These are phyloP conservation scores for Promerops cafer DNA, from an alignment of 2,113 vertebrate species.

Conservation along the genomic window DNA sequence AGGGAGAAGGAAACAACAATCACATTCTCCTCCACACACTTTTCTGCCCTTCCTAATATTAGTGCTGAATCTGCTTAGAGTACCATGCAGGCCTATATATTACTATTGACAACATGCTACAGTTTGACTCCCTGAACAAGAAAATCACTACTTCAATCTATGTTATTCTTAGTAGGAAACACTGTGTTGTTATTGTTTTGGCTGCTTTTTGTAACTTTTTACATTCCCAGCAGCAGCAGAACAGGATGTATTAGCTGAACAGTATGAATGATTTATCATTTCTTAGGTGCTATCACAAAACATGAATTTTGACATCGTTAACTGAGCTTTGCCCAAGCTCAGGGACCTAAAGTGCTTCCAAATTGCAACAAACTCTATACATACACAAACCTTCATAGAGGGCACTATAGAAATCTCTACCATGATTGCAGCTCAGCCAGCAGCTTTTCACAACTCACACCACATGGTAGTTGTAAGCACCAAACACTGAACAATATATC, in stretches of 20 bases:
- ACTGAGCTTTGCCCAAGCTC: not conserved
- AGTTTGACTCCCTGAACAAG: constrained; percentile 5
- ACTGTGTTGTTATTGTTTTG: not conserved
- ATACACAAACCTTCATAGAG: not conserved
- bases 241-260: constrained; percentile 23
- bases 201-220: constrained; percentile 51
- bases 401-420: not conserved
- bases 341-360: not conserved
- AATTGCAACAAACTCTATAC: not conserved
- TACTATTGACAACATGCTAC: constrained; percentile 38
- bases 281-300: constrained; percentile 1
- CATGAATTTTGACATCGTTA: constrained; percentile 32
- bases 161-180: constrained; percentile 29
- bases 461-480: not conserved
- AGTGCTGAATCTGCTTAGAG: not conserved
- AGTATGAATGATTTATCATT: constrained; percentile 28
- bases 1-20: not conserved
- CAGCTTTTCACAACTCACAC: not conserved
- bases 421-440: not conserved
- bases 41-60: not conserved
- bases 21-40: not conserved
- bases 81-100: not conserved
- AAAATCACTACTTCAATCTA: constrained; percentile 54
- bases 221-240: constrained; percentile 2
- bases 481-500: not conserved